A percentile compares a stretch with the other conserved stretches of the same genome.
These are phyloP conservation scores for Pyxicephalus adspersus DNA, from an alignment of 2,113 vertebrate genomes.

Conservation along the genomic window DNA sequence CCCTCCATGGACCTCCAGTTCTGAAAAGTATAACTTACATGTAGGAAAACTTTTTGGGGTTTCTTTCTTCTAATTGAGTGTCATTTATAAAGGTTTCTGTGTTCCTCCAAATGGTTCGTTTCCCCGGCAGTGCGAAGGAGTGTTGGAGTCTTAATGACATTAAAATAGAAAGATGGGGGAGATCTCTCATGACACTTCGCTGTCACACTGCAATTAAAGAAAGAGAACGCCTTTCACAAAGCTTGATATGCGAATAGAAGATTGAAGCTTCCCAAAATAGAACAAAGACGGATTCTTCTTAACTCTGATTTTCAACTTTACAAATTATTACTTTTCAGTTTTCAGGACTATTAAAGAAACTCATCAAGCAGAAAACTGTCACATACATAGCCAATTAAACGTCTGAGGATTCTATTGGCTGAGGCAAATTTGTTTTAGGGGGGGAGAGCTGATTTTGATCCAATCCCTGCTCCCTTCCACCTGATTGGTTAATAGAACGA, in stretches of 20 bases:
- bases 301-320: constrained; percentile 2
- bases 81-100: too few species aligned
- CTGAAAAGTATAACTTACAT: too few species aligned
- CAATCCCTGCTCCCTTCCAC: too few species aligned
- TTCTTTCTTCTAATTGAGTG: neutral
- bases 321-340: neutral
- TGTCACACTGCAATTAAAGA: constrained; percentile 51
- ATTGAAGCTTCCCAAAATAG: constrained; percentile 45
- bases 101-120: neutral
- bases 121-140: neutral
- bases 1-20: too few species aligned
- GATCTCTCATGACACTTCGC: constrained; percentile 18
- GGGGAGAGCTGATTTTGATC: too few species aligned
- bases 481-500: too few species aligned
- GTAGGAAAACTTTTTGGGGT: neutral
- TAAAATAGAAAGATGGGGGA: constrained; percentile 40
- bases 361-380: too few species aligned
- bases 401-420: too few species aligned
- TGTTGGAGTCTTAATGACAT: constrained; percentile 39
- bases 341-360: neutral
- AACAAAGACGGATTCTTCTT: neutral
- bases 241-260: constrained; percentile 23
- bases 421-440: too few species aligned
- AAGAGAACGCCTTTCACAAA: constrained; percentile 24
- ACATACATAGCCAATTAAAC: too few species aligned